A percentile compares a stretch with the other conserved stretches of the same genome.
These are phyloP conservation scores for Meiosimyza platycephala DNA, from an alignment of 2,888 invertebrate species.

Conservation along the genomic window DNA sequence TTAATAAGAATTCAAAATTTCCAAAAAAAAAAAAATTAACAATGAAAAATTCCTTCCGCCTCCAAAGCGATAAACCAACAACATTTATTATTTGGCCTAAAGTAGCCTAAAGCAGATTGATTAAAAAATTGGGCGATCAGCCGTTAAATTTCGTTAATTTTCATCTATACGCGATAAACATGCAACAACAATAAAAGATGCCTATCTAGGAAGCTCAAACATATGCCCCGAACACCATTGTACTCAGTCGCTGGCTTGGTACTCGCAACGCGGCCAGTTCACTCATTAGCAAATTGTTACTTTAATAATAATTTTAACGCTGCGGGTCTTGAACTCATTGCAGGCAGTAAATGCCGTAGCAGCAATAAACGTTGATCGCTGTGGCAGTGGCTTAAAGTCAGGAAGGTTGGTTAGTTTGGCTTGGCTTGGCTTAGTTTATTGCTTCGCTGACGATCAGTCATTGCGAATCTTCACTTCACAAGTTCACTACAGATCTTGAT, in stretches of 20 bases:
- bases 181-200: constrained; percentile 36
- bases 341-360: not conserved
- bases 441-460: constrained; percentile 38
- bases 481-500: constrained; percentile 58
- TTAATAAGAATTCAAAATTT: not conserved
- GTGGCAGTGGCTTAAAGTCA: constrained; percentile 28
- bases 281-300: constrained; percentile 55
- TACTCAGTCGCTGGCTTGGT: not conserved
- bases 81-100: constrained; percentile 32
- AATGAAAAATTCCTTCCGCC: not conserved
- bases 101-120: constrained; percentile 63
- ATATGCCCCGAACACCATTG: constrained; percentile 22
- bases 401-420: constrained; percentile 18
- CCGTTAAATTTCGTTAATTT: constrained; percentile 64
- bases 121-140: constrained; percentile 67
- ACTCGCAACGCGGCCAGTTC: constrained; percentile 36
- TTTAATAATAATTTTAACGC: constrained; percentile 50
- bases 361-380: constrained; percentile 18
- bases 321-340: constrained; percentile 45
- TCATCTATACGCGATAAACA: constrained; percentile 40
- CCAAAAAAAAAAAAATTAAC: not conserved
- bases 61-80: constrained; percentile 22
- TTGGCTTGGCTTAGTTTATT: constrained; percentile 31
- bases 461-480: constrained; percentile 33
- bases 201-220: constrained; percentile 29